A percentile compares a stretch with the other conserved stretches of the same genome.
These are phyloP conservation scores for Meriones unguiculatus DNA, from an alignment of 2,113 vertebrate species.

Conservation along the genomic window DNA sequence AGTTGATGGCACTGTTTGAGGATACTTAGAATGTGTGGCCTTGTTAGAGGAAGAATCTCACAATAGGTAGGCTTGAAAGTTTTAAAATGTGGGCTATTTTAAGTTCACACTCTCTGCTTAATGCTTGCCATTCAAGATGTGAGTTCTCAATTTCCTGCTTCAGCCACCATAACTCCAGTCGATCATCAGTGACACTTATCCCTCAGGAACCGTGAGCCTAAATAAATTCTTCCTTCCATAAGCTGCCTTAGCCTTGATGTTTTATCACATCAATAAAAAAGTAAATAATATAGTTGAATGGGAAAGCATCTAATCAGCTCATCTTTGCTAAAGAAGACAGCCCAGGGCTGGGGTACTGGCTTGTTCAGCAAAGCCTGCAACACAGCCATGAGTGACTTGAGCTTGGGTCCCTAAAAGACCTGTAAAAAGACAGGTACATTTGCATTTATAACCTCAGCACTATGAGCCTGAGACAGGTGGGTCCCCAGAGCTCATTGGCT, in stretches of 20 bases:
- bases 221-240: background rate
- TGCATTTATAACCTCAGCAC: background rate
- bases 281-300: background rate
- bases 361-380: background rate
- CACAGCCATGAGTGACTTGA: background rate
- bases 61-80: background rate
- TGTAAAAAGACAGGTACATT: background rate
- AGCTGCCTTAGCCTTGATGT: background rate
- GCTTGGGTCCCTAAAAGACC: background rate
- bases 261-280: background rate
- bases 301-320: background rate
- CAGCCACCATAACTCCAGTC: background rate
- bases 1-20: background rate
- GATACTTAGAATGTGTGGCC: background rate
- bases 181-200: background rate
- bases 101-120: background rate
- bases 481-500: background rate
- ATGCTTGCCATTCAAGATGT: background rate
- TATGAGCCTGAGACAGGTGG: background rate
- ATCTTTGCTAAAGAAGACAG: background rate
- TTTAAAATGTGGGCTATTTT: background rate
- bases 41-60: background rate
- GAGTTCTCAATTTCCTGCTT: background rate
- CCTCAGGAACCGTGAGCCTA: background rate
- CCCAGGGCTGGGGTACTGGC: background rate